phyloP scores from a whole-genome alignment of 2,888 invertebrate genomes.

The Drosophila kambysellisi region DNA sequence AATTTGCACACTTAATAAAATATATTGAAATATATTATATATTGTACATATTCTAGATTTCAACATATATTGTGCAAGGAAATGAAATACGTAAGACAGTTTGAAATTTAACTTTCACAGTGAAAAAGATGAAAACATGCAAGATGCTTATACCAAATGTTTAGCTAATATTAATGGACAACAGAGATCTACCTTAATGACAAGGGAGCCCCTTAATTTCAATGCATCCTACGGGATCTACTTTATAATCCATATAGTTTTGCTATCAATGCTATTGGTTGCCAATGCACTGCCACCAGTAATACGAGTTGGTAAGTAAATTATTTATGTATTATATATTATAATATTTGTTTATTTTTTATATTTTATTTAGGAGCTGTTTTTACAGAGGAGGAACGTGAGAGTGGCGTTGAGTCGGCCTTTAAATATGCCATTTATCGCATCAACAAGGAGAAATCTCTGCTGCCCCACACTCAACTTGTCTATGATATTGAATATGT shows the following conservation, averaged over 20 bases:
- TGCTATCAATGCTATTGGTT: conserved; percentile 64
- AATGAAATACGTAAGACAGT: neutral
- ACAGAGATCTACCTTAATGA: conserved; percentile 11
- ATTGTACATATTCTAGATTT: neutral
- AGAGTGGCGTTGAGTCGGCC: conserved; percentile 94
- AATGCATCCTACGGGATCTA: conserved; percentile 26
- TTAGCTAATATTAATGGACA: conserved; percentile 11
- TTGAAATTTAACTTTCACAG: neutral
- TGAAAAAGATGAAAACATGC: conserved; percentile 8
- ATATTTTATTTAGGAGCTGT: conserved; percentile 90
- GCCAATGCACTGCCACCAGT: conserved; percentile 87
- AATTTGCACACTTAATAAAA: neutral
- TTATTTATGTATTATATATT: neutral
- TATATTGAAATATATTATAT: neutral
- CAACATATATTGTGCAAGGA: neutral
- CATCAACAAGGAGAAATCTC: conserved; percentile 94
- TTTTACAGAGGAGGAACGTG: conserved; percentile 95
- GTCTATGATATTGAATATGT: conserved; percentile 97
- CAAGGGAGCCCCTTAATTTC: neutral
- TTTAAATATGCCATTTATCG: conserved; percentile 98
- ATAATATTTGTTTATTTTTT: neutral
- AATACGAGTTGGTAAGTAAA: conserved; percentile 87
- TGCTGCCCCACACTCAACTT: conserved; percentile 94
- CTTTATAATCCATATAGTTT: conserved; percentile 19
- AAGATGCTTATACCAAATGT: conserved; percentile 15